Conservation (phyloP, 92 coral and sea anemone species). For the Montipora capitata region DNA sequence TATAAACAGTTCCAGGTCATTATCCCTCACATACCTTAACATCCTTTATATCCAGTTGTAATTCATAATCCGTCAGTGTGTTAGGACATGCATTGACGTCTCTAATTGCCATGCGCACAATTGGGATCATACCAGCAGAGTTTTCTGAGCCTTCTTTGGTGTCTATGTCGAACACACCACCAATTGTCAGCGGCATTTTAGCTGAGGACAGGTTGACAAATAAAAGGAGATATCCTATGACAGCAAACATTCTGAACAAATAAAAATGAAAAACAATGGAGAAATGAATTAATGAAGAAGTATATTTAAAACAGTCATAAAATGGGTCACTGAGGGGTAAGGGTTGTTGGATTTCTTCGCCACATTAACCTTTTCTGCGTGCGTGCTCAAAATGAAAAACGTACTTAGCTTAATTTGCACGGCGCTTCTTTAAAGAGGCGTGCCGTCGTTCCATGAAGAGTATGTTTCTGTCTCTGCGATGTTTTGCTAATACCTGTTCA, state of each 20-base stretch:
- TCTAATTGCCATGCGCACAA: slow-evolving; percentile 77
- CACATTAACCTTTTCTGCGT: too few relatives aligned
- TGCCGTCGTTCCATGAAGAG: too few relatives aligned
- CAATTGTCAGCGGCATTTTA: slow-evolving; percentile 73
- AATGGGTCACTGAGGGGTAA: too few relatives aligned
- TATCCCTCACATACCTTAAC: slow-evolving; percentile 63
- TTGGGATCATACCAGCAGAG: slow-evolving; percentile 87
- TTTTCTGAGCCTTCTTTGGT: slow-evolving; percentile 64
- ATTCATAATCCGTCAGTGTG: slow-evolving; percentile 65
- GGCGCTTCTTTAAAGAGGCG: too few relatives aligned
- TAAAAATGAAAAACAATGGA: neutral
- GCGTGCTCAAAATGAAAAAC: too few relatives aligned
- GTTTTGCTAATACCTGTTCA: too few relatives aligned
- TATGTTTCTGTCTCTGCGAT: too few relatives aligned
- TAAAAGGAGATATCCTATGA: neutral
- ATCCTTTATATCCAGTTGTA: slow-evolving; percentile 77
- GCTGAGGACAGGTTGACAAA: neutral
- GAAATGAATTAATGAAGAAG: neutral
- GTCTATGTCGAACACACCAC: slow-evolving; percentile 81
- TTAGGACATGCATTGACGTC: slow-evolving; percentile 77
- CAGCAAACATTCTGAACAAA: slow-evolving; percentile 35
- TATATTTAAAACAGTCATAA: too few relatives aligned
- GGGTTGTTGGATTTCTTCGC: too few relatives aligned
- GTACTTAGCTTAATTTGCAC: too few relatives aligned
- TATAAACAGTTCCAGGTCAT: too few relatives aligned